phyloP scores from a whole-genome alignment of 2,113 vertebrate genomes.

The Seriola quinqueradiata region DNA sequence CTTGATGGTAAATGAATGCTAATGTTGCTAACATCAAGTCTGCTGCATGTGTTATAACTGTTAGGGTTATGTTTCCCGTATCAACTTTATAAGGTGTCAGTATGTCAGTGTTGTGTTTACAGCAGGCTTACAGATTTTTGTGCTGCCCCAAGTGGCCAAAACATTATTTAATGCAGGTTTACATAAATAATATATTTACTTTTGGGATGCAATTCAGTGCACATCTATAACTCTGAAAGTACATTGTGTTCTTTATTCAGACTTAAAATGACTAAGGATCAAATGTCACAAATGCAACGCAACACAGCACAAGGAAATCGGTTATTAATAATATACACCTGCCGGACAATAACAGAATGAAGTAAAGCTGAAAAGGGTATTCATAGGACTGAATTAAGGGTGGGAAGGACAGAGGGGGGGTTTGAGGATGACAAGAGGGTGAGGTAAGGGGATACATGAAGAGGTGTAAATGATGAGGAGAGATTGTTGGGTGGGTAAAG shows the following conservation, averaged over 20 bases:
- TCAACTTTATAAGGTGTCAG: neutral
- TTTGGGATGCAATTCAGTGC: neutral
- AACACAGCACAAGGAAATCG: slow-evolving; percentile 5
- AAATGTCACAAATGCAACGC: slow-evolving; percentile 1
- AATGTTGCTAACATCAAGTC: neutral
- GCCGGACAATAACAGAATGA: neutral
- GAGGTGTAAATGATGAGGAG: slow-evolving; percentile 12
- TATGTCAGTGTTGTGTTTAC: neutral
- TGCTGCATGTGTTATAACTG: neutral
- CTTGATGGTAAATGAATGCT: neutral
- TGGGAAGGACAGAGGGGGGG: neutral
- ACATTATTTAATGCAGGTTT: neutral
- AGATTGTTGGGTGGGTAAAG: neutral
- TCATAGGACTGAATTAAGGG: slow-evolving; percentile 6
- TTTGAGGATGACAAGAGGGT: slow-evolving; percentile 4
- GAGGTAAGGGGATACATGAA: neutral
- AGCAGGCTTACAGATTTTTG: neutral
- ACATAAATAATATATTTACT: neutral
- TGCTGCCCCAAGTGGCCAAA: neutral
- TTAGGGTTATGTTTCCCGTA: neutral
- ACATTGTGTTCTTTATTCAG: neutral
- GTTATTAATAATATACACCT: slow-evolving; percentile 20
- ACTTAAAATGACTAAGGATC: neutral
- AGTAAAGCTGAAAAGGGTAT: neutral
- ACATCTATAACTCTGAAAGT: slow-evolving; percentile 4